These are phyloP conservation scores for Ericerus pela DNA, from an alignment of 1,140 invertebrate genomes.

Conservation along the genomic window DNA sequence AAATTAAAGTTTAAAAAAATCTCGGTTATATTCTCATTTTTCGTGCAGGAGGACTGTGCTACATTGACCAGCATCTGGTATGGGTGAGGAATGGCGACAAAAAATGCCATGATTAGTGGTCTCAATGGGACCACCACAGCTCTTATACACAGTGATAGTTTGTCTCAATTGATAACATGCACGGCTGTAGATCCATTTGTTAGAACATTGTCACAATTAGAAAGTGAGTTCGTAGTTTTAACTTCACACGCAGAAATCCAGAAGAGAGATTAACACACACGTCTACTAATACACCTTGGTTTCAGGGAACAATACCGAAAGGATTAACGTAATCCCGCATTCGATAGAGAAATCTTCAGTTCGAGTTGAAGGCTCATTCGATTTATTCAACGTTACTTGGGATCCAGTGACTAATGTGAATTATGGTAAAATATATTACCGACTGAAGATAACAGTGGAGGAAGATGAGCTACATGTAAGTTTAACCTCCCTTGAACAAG, in stretches of 20 bases:
- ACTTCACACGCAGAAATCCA: no score
- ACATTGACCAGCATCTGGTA: conserved; percentile 60
- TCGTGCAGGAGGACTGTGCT: conserved; percentile 49
- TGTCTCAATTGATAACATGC: conserved; percentile 49
- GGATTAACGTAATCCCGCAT: conserved; percentile 47
- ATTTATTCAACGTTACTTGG: conserved; percentile 69
- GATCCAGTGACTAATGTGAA: conserved; percentile 51
- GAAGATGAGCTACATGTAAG: conserved; percentile 22
- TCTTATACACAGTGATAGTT: conserved; percentile 43
- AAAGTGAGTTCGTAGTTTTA: no score
- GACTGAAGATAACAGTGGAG: conserved; percentile 47
- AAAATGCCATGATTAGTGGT: conserved; percentile 62
- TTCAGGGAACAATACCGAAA: background rate
- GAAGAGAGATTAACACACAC: no score
- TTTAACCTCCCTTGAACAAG: no score
- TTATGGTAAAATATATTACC: conserved; percentile 67
- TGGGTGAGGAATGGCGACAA: conserved; percentile 47
- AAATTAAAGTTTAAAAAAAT: no score
- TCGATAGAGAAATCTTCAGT: conserved; percentile 45
- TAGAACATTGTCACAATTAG: no score
- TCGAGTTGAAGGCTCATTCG: conserved; percentile 48
- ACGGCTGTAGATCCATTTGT: conserved; percentile 53
- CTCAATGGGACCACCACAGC: conserved; percentile 57
- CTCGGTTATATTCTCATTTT: no score
- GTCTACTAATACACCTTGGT: no score